These are phyloP conservation scores for Mus pahari DNA, from an alignment of 2,113 vertebrate genomes.

Conservation along the genomic window DNA sequence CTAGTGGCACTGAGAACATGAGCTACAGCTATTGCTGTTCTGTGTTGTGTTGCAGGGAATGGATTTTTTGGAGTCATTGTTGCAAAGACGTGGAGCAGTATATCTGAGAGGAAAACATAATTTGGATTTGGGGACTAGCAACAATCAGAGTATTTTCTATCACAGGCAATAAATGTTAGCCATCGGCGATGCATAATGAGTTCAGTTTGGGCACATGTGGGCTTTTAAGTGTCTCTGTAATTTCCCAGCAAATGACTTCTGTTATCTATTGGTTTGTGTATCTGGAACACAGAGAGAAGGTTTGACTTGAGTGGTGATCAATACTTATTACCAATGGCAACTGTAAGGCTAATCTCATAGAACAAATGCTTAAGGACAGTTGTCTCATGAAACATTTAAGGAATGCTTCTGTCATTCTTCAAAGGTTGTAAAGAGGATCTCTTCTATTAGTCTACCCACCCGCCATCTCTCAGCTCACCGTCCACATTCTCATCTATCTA, in stretches of 20 bases:
- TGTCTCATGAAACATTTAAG: background rate
- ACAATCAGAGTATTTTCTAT: background rate
- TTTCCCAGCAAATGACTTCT: background rate
- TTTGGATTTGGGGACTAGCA: background rate
- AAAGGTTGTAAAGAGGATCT: too few species aligned
- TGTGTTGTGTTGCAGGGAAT: background rate
- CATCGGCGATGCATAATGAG: background rate
- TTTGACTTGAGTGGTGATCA: background rate
- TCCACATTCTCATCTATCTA: background rate
- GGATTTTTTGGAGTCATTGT: background rate
- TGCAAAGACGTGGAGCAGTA: background rate
- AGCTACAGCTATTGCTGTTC: background rate
- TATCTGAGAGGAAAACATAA: background rate
- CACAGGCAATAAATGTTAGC: background rate
- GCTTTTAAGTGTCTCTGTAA: constrained; percentile 15
- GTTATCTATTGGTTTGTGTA: background rate
- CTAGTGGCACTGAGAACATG: background rate
- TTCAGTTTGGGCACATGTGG: background rate
- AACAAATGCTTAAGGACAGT: background rate
- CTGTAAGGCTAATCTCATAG: background rate
- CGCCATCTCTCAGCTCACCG: background rate
- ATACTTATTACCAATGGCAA: background rate
- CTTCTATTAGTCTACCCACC: background rate
- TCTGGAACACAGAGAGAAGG: background rate
- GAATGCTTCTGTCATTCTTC: background rate